Conservation (phyloP, 1,140 invertebrate species). For the Lordiphosa collinella region DNA sequence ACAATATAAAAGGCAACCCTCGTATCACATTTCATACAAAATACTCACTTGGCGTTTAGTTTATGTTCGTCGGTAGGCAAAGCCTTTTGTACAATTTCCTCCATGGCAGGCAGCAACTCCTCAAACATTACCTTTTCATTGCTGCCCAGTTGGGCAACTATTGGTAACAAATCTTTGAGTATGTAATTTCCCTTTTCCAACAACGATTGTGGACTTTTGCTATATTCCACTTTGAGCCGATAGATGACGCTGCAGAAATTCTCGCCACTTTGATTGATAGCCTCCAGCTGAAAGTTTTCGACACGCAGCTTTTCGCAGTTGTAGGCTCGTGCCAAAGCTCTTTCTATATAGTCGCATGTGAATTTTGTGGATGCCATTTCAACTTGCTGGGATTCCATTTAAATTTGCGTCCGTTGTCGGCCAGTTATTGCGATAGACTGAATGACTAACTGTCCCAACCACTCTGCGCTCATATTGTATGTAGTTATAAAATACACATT, state of each 20-base stretch:
- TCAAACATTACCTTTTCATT: slow-evolving; percentile 51
- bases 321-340: slow-evolving; percentile 40
- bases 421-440: slow-evolving; percentile 29
- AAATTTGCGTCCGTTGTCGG: slow-evolving; percentile 11
- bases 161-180: slow-evolving; percentile 48
- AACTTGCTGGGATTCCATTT: not conserved
- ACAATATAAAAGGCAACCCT: no score
- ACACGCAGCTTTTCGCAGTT: slow-evolving; percentile 30
- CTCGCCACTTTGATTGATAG: slow-evolving; percentile 39
- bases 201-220: slow-evolving; percentile 12
- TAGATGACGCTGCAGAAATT: slow-evolving; percentile 66
- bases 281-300: slow-evolving; percentile 26
- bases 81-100: slow-evolving; percentile 18
- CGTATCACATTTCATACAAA: no score
- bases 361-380: slow-evolving; percentile 9
- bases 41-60: slow-evolving; percentile 48
- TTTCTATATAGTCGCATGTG: slow-evolving; percentile 30
- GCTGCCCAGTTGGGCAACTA: slow-evolving; percentile 41
- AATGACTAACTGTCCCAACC: slow-evolving; percentile 15
- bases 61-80: slow-evolving; percentile 16
- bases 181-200: slow-evolving; percentile 32
- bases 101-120: slow-evolving; percentile 45
- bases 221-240: slow-evolving; percentile 40
- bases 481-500: slow-evolving; percentile 6
- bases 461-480: not conserved